These are phyloP conservation scores for Mesorhabditis spiculigera DNA, from an alignment of 2,888 invertebrate species.

Conservation along the genomic window DNA sequence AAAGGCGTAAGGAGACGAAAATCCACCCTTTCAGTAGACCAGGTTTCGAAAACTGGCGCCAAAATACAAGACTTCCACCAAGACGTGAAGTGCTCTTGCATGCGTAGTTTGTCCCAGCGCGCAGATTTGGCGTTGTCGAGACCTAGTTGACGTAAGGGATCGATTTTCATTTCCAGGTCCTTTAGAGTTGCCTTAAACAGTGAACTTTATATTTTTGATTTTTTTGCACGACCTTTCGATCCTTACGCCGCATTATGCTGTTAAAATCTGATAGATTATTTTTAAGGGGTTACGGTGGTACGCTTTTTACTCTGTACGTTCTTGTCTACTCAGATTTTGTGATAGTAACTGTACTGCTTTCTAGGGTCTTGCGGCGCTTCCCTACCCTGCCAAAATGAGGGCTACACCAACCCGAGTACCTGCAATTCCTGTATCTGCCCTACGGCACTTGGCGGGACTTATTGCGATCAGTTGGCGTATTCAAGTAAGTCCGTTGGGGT, in stretches of 20 bases:
- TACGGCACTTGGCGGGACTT: slow-evolving; percentile 44
- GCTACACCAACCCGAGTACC: slow-evolving; percentile 54
- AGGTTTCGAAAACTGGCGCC: too few relatives aligned
- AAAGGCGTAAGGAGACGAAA: too few relatives aligned
- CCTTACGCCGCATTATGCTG: not conserved
- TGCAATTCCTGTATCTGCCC: slow-evolving; percentile 52
- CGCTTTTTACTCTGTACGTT: not conserved
- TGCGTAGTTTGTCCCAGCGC: too few relatives aligned
- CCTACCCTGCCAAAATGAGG: slow-evolving; percentile 47
- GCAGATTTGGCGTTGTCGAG: too few relatives aligned
- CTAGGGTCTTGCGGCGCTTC: slow-evolving; percentile 26
- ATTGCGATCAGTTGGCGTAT: slow-evolving; percentile 41
- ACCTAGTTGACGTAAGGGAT: too few relatives aligned
- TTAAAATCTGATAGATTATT: not conserved
- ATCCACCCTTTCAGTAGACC: too few relatives aligned
- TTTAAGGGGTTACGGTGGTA: not conserved
- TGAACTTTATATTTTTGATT: too few relatives aligned
- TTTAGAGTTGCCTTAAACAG: too few relatives aligned
- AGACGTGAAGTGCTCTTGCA: too few relatives aligned
- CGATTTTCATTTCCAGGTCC: too few relatives aligned
- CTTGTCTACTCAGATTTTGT: not conserved
- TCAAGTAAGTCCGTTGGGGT: slow-evolving; percentile 17
- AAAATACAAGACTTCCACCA: too few relatives aligned
- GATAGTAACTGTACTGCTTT: not conserved
- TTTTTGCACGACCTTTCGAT: too few relatives aligned